These are phyloP conservation scores for Nematopogon swammerdamellus DNA, from an alignment of 2,888 invertebrate genomes.

Conservation along the genomic window DNA sequence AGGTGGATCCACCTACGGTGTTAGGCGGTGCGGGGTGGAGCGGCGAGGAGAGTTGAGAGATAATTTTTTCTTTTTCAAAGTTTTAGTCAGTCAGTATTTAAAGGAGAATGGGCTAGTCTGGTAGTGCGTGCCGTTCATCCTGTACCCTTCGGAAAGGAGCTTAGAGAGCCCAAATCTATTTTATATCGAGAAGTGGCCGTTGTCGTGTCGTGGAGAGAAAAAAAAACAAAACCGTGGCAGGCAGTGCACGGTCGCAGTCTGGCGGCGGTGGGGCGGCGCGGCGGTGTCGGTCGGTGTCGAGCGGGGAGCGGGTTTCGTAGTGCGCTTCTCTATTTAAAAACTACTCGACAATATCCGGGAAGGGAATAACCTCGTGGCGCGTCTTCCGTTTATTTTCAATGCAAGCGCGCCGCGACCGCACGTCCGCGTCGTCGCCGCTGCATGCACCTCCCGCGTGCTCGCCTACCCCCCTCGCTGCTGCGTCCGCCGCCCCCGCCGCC, in stretches of 20 bases:
- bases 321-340: slow-evolving; percentile 54
- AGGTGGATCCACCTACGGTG: slow-evolving; percentile 1
- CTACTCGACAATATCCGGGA: slow-evolving; percentile 50
- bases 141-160: slow-evolving; percentile 17
- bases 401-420: slow-evolving; percentile 54
- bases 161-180: slow-evolving; percentile 1
- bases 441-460: slow-evolving; percentile 30
- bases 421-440: slow-evolving; percentile 36
- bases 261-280: too few species aligned
- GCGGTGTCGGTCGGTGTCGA: too few species aligned
- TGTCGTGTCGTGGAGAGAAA: slow-evolving; percentile 48
- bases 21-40: slow-evolving; percentile 8
- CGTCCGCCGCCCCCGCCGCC: slow-evolving; percentile 17
- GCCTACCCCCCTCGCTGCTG: slow-evolving; percentile 18
- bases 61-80: slow-evolving; percentile 11
- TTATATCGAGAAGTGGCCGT: slow-evolving; percentile 38
- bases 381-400: slow-evolving; percentile 42
- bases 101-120: slow-evolving; percentile 16
- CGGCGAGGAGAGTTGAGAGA: slow-evolving; percentile 8
- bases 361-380: slow-evolving; percentile 42
- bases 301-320: slow-evolving; percentile 51
- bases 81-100: slow-evolving; percentile 19
- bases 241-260: slow-evolving; percentile 17
- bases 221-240: slow-evolving; percentile 8
- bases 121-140: slow-evolving; percentile 30